Percentiles rank a stretch among this genome's conserved stretches.
These are phyloP conservation scores for Brassicogethes aeneus DNA, from an alignment of 2,888 invertebrate genomes.

Conservation along the genomic window DNA sequence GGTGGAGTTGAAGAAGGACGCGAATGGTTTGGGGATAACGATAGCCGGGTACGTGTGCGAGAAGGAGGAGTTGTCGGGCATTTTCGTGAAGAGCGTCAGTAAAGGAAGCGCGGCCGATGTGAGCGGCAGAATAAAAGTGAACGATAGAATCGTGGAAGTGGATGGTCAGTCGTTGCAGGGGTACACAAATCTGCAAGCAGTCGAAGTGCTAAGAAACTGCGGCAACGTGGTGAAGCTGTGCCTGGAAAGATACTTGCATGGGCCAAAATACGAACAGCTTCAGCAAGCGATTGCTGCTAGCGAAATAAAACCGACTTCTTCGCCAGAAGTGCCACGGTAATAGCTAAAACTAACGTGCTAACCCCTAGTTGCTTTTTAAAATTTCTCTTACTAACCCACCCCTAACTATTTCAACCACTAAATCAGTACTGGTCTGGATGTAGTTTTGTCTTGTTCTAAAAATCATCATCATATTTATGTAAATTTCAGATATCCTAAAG, in stretches of 20 bases:
- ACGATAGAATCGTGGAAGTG: conserved; percentile 97
- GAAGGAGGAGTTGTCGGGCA: conserved; percentile 96
- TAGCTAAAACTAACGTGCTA: conserved; percentile 26
- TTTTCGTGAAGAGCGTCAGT: conserved; percentile 97
- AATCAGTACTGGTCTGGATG: conserved; percentile 27
- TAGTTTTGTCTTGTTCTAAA: conserved; percentile 22
- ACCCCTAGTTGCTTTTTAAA: conserved; percentile 27
- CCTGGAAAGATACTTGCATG: conserved; percentile 81
- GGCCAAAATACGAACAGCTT: conserved; percentile 81
- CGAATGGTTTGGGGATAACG: conserved; percentile 89
- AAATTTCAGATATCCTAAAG: conserved; percentile 40
- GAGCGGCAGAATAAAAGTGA: conserved; percentile 88
- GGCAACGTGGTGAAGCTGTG: conserved; percentile 84
- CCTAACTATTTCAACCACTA: conserved; percentile 10
- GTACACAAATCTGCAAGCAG: conserved; percentile 94
- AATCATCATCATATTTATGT: conserved; percentile 31
- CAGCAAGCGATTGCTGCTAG: conserved; percentile 82
- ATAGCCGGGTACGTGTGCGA: conserved; percentile 96
- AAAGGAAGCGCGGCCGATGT: conserved; percentile 92
- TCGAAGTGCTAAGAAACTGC: conserved; percentile 90
- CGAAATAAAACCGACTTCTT: conserved; percentile 54
- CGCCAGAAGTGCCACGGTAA: conserved; percentile 49
- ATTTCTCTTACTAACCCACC: conserved; percentile 6
- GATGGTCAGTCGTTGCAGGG: conserved; percentile 91
- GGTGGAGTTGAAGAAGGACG: conserved; percentile 88